These are phyloP conservation scores for Slavum lentiscoides DNA, from an alignment of 2,888 invertebrate genomes.

Conservation along the genomic window DNA sequence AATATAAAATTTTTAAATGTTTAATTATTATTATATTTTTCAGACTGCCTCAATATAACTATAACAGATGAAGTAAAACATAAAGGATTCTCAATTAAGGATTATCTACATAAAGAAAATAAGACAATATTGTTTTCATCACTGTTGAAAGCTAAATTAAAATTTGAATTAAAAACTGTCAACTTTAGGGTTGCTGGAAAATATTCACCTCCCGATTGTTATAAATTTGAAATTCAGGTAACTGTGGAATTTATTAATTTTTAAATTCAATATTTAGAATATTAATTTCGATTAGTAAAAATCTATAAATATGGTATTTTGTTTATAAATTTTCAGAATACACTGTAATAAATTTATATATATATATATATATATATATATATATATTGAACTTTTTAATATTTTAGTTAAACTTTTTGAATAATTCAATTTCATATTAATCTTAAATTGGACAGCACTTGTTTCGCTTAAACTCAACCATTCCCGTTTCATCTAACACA, in stretches of 20 bases:
- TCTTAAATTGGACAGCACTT: no score
- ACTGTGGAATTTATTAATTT: slow-evolving; percentile 54
- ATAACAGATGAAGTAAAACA: slow-evolving; percentile 57
- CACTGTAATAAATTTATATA: no score
- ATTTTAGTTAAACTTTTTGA: no score
- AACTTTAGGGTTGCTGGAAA: slow-evolving; percentile 87
- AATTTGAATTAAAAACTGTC: slow-evolving; percentile 83
- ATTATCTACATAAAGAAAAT: slow-evolving; percentile 67
- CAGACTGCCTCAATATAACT: slow-evolving; percentile 57
- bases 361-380: no score
- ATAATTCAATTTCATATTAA: no score
- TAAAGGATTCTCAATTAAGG: slow-evolving; percentile 60
- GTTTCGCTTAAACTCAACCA: no score
- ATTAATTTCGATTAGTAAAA: no score
- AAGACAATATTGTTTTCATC: slow-evolving; percentile 77
- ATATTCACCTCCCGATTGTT: slow-evolving; percentile 89
- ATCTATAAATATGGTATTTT: no score
- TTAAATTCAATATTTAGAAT: not conserved
- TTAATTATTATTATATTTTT: not conserved
- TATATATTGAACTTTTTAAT: no score
- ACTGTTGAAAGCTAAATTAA: slow-evolving; percentile 73
- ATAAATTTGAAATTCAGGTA: slow-evolving; percentile 75
- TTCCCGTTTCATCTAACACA: no score
- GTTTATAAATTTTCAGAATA: no score
- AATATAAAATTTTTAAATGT: no score